Conservation (phyloP, 2,888 invertebrate species). For the Steinernema scapterisci region DNA sequence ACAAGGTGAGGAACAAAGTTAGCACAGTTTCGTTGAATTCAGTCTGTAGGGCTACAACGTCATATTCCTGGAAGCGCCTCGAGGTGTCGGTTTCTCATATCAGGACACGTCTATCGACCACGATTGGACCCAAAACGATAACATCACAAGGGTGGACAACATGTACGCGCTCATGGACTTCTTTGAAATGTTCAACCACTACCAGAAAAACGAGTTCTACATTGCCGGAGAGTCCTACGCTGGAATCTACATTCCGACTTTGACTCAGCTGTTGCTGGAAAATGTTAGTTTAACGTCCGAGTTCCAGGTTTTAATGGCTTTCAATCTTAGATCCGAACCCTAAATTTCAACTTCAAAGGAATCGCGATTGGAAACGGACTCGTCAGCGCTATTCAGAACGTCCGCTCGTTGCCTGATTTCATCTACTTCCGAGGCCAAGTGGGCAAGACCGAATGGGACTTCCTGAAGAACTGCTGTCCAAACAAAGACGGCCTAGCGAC, state of each 20-base stretch:
- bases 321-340: background rate
- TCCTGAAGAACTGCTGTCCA: background rate
- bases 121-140: slow-evolving; percentile 43
- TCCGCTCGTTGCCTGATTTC: slow-evolving; percentile 49
- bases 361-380: slow-evolving; percentile 60
- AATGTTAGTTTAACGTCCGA: background rate
- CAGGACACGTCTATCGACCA: slow-evolving; percentile 49
- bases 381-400: slow-evolving; percentile 38
- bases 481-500: background rate
- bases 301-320: too few relatives aligned
- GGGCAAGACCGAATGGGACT: slow-evolving; percentile 35
- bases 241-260: background rate
- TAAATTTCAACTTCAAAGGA: slow-evolving; percentile 50
- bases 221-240: slow-evolving; percentile 39
- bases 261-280: background rate
- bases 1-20: too few relatives aligned
- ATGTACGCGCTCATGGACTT: slow-evolving; percentile 70
- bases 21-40: too few relatives aligned
- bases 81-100: slow-evolving; percentile 67
- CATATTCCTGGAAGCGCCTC: slow-evolving; percentile 71
- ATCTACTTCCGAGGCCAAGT: slow-evolving; percentile 48
- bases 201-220: slow-evolving; percentile 68
- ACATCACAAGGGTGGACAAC: slow-evolving; percentile 68
- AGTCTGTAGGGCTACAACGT: slow-evolving; percentile 69
- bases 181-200: slow-evolving; percentile 70